Base-by-base conservation (phyloP, 2,888 invertebrate species). In the Petrophora chlorosata region DNA sequence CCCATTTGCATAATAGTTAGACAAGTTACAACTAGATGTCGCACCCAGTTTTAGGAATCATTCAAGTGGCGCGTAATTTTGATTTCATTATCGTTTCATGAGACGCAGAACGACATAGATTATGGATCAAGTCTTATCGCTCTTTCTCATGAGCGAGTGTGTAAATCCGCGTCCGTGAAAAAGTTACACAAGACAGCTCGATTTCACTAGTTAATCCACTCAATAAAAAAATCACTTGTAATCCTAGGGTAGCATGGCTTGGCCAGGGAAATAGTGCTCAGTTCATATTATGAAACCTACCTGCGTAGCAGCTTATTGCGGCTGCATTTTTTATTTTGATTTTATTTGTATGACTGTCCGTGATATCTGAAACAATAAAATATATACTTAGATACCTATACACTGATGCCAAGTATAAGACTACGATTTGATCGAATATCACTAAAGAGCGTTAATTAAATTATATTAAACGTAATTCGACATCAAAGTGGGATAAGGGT, bases 221-320 rank as follows among this genome's bases (percentile, higher is more conserved):
- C n/a, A n/a, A n/a, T n/a, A n/a, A n/a, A n/a, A n/a, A n/a, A n/a
- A n/a, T n/a, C n/a, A n/a, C n/a, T n/a, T n/a, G n/a, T n/a, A n/a
- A n/a, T n/a, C n/a, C n/a, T n/a, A n/a, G n/a, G n/a, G n/a, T n/a
- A n/a, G n/a, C n/a, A n/a, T n/a, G n/a, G n/a, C n/a, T n/a, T n/a
- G n/a, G n/a, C n/a, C n/a, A n/a, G n/a, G n/a, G n/a, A 2, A 19
- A 19, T 32, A 25, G 15, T 15, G 13, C 7, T 14, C n/a, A 32
- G 1, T 0, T 7, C 16, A 35, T 8, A 8, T 19, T 10, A 13
- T 7, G 10, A 4, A 39, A 38, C 30, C 57, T 72, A 82, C 87
- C 81, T 81, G 75, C 74, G 68, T 82, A 79, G 88, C 88, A 88
- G 88, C 87, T 85, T 82, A 88, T 61, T 71, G 85, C 86, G 87